Evolutionary conservation across 2,113 vertebrate genomes (phyloP), one percentile per base, ranked within the genome.

Genomic region (Myotis davidii): DNA sequence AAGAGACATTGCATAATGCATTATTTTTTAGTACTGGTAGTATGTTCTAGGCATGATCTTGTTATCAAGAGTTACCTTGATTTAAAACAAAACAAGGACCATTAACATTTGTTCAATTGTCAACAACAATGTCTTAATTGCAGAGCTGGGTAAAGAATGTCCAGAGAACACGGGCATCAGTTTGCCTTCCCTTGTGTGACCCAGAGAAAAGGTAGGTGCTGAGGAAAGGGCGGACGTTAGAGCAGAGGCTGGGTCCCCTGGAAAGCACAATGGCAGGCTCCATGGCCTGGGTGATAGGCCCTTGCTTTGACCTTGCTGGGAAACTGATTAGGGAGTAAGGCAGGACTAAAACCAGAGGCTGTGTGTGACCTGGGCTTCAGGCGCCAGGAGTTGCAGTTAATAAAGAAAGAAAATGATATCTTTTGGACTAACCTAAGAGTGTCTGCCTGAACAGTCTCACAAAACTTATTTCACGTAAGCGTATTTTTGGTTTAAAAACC

Each of bases 1-100:
- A 48, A 50, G 37, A 59, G 20, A n/a, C 3, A 0, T 1, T 56
- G 67, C 4, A 0, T 37, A 59, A 65, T 11, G n/a, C 0, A 0
- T 23, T 29, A 14, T 16, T 23, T 34, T 56, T 67, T 27, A n/a
- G 93, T 73, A n/a, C 42, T 45, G 34, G 32, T 32, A 7, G 39
- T 29, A 1, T 48, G 54, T 18, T 88, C 61, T 54, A 77, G 82
- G 72, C 61, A 29, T 12, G 5, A 52, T 48, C 32, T 39, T n/a
- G 39, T 77, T 87, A 27, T 25, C 37, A 45, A 69, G n/a, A 42
- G 34, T 48, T 72, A 81, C 10, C n/a, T 42, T 83, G 65, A 85
- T 70, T 77, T 90, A 73, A 73, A 34, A 73, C 2, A 23, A 85
- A 94, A 54, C 6, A n/a, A 42, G 81, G 52, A 10, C 39, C 81